phyloP scores from a whole-genome alignment of 2,113 vertebrate genomes.

The Myrmecobius fasciatus region DNA sequence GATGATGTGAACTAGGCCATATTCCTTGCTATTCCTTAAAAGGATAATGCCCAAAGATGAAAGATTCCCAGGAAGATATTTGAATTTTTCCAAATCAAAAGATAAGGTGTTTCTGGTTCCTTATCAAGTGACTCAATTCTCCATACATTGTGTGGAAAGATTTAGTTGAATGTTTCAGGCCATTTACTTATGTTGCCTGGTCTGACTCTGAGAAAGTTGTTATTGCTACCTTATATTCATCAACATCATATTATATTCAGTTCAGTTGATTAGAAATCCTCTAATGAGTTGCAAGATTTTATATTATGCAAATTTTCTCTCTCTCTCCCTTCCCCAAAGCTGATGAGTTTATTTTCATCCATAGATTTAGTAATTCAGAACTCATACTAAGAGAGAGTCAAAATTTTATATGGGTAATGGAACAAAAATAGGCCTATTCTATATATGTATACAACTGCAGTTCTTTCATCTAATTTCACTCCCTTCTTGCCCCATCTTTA shows the following conservation, averaged over 20 bases:
- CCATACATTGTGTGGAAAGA: constrained; percentile 28
- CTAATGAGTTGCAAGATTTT: constrained; percentile 68
- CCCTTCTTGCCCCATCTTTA: constrained; percentile 31
- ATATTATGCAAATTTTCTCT: constrained; percentile 63
- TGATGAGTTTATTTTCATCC: constrained; percentile 77
- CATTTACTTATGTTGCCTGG: constrained; percentile 49
- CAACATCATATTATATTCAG: constrained; percentile 69
- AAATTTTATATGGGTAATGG: constrained; percentile 61
- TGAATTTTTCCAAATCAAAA: constrained; percentile 57
- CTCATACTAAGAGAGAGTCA: constrained; percentile 69
- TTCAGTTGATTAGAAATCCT: constrained; percentile 73
- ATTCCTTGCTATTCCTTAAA: background rate
- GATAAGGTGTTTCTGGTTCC: constrained; percentile 36
- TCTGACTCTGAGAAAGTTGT: constrained; percentile 61
- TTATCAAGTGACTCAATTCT: constrained; percentile 55
- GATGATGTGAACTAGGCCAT: background rate
- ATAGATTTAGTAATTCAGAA: constrained; percentile 68
- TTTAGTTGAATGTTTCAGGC: constrained; percentile 61
- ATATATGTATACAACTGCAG: constrained; percentile 62
- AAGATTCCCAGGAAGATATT: background rate
- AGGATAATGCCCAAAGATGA: background rate
- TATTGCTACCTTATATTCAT: constrained; percentile 59
- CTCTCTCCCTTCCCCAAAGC: constrained; percentile 12
- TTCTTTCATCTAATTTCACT: constrained; percentile 55
- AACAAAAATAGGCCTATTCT: constrained; percentile 50